phyloP scores from a whole-genome alignment of 2,113 vertebrate genomes.

The Sminthopsis crassicaudata region DNA sequence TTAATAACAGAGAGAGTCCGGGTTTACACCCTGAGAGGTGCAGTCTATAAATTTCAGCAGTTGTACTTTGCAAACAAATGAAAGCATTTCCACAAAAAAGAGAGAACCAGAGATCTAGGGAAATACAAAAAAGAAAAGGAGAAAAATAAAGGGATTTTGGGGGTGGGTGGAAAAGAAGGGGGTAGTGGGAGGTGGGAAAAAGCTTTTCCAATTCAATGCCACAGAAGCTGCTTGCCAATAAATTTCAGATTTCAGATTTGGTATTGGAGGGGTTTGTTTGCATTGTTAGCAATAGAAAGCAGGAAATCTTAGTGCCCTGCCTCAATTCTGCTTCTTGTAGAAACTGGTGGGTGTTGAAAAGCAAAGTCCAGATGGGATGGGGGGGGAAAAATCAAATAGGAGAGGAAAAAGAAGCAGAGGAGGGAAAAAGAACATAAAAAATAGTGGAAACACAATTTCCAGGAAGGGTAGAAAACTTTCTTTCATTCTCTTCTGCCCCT shows the following conservation, averaged over 20 bases:
- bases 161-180: neutral
- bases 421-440: neutral
- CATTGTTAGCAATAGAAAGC: slow-evolving; percentile 41
- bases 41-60: slow-evolving; percentile 48
- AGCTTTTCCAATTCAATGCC: slow-evolving; percentile 73
- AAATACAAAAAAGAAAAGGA: neutral
- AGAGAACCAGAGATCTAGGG: slow-evolving; percentile 26
- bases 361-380: neutral
- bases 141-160: slow-evolving; percentile 17
- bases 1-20: slow-evolving; percentile 67
- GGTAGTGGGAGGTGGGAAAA: slow-evolving; percentile 52
- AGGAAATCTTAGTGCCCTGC: slow-evolving; percentile 5
- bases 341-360: neutral
- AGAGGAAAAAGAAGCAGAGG: neutral
- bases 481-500: neutral
- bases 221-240: slow-evolving; percentile 65
- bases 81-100: slow-evolving; percentile 45
- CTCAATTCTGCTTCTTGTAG: neutral
- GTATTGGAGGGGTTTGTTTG: slow-evolving; percentile 57
- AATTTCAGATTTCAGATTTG: slow-evolving; percentile 71
- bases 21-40: slow-evolving; percentile 20
- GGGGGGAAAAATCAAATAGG: neutral
- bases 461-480: neutral
- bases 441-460: neutral
- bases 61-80: slow-evolving; percentile 31